These are phyloP conservation scores for Drosophila malerkotliana DNA, from an alignment of 1,140 invertebrate species.

Conservation along the genomic window DNA sequence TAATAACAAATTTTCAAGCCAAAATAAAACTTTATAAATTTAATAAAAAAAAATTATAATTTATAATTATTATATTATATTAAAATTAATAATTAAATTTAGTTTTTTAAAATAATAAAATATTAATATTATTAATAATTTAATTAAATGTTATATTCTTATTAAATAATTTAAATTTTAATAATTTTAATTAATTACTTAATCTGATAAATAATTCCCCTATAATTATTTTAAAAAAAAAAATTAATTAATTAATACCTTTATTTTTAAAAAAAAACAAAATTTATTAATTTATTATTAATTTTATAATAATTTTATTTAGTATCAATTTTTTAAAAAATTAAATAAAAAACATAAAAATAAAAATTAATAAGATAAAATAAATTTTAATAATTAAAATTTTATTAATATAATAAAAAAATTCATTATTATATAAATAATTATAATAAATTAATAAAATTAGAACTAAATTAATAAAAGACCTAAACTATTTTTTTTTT, in stretches of 20 bases:
- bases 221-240: not conserved
- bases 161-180: not conserved
- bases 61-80: not conserved
- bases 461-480: conserved; percentile 2
- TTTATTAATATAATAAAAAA: conserved; percentile 12
- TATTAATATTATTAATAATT: not conserved
- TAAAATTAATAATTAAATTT: not conserved
- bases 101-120: not conserved
- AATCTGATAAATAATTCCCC: too few species aligned
- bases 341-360: too few species aligned
- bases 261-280: not conserved
- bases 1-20: conserved; percentile 53
- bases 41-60: conserved; percentile 12
- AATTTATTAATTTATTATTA: not conserved
- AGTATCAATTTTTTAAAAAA: too few species aligned
- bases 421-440: too few species aligned
- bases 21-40: conserved; percentile 68
- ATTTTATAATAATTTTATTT: too few species aligned
- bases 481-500: conserved; percentile 5
- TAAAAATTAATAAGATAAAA: not conserved
- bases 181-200: not conserved
- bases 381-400: conserved; percentile 9
- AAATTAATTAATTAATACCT: not conserved
- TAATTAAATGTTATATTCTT: not conserved
- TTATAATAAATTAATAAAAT: conserved; percentile 34